Percentiles rank a stretch among this genome's conserved stretches.
Conservation (phyloP, 2,113 vertebrate species). For the Microcebus murinus region DNA sequence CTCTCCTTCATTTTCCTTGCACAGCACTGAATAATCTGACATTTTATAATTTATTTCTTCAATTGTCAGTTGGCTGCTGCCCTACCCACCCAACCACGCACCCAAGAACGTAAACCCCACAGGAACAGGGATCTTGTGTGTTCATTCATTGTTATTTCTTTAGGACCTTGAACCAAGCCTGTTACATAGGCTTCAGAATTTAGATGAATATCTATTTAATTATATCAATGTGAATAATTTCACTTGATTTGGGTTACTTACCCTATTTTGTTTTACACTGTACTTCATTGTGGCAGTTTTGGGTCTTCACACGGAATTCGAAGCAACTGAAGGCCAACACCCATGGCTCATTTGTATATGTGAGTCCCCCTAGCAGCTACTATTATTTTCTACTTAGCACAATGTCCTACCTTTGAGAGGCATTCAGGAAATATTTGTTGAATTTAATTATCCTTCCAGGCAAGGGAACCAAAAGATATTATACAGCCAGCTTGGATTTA, state of each 20-base stretch:
- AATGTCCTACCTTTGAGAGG: rapidly evolving
- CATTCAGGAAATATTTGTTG: no score
- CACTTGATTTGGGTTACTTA: background rate
- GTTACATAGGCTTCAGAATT: background rate
- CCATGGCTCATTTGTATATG: rapidly evolving
- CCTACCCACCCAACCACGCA: no score
- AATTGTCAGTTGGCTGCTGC: background rate
- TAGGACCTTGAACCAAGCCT: background rate
- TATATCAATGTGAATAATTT: background rate
- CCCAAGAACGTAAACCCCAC: rapidly evolving
- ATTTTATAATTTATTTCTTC: background rate
- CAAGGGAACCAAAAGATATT: background rate
- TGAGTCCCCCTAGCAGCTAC: rapidly evolving
- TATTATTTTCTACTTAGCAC: rapidly evolving
- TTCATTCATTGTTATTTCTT: background rate
- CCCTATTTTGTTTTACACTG: background rate
- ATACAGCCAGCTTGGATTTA: no score
- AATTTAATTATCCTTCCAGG: background rate
- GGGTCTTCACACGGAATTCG: background rate
- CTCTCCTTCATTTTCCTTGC: background rate
- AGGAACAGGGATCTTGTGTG: no score
- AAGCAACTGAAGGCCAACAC: rapidly evolving
- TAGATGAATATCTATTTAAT: background rate
- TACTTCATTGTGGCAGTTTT: rapidly evolving
- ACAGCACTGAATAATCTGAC: background rate